Evolutionary conservation across 2,888 invertebrate species (phyloP).

Genomic region (Ichneumon xanthorius): DNA sequence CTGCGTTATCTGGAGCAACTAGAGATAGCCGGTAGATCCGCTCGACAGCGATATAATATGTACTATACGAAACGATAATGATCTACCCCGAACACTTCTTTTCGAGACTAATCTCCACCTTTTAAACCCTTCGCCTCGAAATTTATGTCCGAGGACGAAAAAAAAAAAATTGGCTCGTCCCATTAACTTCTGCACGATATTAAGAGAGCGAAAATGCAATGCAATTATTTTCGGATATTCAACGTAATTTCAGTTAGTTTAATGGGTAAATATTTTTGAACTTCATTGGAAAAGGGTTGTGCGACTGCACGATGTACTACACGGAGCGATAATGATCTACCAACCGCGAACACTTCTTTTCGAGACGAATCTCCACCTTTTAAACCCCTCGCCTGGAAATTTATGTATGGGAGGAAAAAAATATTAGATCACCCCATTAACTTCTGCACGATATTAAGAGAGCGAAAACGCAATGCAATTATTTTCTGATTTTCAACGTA

Average conservation of each 20-base stretch:
- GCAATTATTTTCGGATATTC: background rate
- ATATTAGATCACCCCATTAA: background rate
- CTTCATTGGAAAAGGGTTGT: too few relatives aligned
- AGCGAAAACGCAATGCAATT: background rate
- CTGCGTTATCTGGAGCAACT: conserved; percentile 55
- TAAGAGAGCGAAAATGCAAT: background rate
- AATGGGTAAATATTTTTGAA: background rate
- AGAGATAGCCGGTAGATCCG: conserved; percentile 56
- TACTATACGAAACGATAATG: background rate
- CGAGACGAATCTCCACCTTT: background rate
- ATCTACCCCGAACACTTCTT: conserved; percentile 7
- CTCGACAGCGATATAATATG: conserved; percentile 27
- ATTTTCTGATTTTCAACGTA: background rate
- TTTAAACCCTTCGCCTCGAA: background rate
- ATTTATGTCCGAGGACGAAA: background rate
- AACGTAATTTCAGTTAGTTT: background rate
- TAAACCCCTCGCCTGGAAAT: background rate
- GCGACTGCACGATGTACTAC: background rate
- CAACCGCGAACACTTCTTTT: background rate
- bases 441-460: background rate
- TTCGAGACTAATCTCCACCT: conserved; percentile 9
- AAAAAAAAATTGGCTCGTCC: background rate
- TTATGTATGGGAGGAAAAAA: background rate
- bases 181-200: background rate
- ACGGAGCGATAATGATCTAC: conserved; percentile 1